phyloP scores from a whole-genome alignment of 2,888 invertebrate species.

The Papilio protenor region DNA sequence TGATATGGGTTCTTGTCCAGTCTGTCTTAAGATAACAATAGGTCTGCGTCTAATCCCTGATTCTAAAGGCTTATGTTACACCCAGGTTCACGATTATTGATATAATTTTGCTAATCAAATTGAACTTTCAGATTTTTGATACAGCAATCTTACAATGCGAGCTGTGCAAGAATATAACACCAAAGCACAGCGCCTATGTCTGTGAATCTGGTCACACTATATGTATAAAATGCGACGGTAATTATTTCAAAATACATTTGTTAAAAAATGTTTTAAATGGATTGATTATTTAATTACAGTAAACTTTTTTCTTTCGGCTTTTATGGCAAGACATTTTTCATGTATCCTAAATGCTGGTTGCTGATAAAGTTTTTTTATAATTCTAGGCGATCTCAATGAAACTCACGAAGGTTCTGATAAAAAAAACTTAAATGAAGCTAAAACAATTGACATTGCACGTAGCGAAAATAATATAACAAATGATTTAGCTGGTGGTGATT shows the following conservation, averaged over 20 bases:
- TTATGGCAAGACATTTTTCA: no score
- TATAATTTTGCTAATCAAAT: not conserved
- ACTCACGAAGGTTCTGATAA: not conserved
- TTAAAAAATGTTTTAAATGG: no score
- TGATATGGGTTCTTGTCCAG: conserved; percentile 23
- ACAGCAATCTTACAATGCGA: conserved; percentile 43
- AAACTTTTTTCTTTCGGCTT: no score
- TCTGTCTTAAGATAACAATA: conserved; percentile 7
- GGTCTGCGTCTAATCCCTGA: not conserved
- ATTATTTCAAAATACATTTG: conserved; percentile 26
- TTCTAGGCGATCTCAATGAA: not conserved
- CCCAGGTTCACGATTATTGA: not conserved
- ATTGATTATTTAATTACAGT: no score
- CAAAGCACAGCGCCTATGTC: conserved; percentile 43
- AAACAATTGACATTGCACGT: not conserved
- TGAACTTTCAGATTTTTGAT: conserved; percentile 29
- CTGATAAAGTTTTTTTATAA: not conserved
- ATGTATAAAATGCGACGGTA: conserved; percentile 46
- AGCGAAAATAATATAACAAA: conserved; percentile 1
- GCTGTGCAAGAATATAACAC: conserved; percentile 45
- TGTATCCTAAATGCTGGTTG: not conserved
- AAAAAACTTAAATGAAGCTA: not conserved
- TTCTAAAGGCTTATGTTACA: not conserved
- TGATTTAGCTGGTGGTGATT: conserved; percentile 38
- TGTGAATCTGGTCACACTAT: conserved; percentile 49